Evolutionary conservation across 2,888 invertebrate species (phyloP).

Genomic region (Nebria salina): DNA sequence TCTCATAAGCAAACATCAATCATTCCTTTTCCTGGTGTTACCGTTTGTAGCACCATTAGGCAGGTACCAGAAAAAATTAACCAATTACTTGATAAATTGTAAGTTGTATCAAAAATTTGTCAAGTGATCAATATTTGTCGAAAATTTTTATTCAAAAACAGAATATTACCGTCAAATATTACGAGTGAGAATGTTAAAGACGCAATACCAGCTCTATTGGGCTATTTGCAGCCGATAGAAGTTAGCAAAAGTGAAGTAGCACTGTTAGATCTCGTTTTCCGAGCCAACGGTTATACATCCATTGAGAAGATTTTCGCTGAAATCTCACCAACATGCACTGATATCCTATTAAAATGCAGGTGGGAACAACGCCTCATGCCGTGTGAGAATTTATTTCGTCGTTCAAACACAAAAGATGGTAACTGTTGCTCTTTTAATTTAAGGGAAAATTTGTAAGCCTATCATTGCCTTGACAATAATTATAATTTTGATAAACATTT

Average conservation of each 20-base stretch:
- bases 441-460: conserved; percentile 48
- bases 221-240: conserved; percentile 51
- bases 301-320: conserved; percentile 50
- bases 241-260: conserved; percentile 51
- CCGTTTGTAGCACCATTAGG: conserved; percentile 58
- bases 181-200: conserved; percentile 49
- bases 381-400: conserved; percentile 55
- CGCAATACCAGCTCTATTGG: conserved; percentile 53
- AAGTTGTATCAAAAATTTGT: conserved; percentile 34
- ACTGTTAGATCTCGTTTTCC: conserved; percentile 53
- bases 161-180: conserved; percentile 52
- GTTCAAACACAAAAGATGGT: conserved; percentile 55
- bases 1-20: conserved; percentile 55
- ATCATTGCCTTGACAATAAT: background rate
- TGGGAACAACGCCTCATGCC: conserved; percentile 55
- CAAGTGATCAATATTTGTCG: too few species aligned
- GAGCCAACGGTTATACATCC: conserved; percentile 51
- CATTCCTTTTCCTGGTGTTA: conserved; percentile 59
- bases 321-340: conserved; percentile 56
- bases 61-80: conserved; percentile 54
- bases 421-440: conserved; percentile 61
- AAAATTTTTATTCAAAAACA: conserved; percentile 31
- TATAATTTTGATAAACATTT: background rate
- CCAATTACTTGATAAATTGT: conserved; percentile 51
- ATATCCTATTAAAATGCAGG: conserved; percentile 57